A percentile compares a stretch with the other conserved stretches of the same genome.
Conservation (phyloP, 2,888 invertebrate species). For the Yponomeuta plumbellus region DNA sequence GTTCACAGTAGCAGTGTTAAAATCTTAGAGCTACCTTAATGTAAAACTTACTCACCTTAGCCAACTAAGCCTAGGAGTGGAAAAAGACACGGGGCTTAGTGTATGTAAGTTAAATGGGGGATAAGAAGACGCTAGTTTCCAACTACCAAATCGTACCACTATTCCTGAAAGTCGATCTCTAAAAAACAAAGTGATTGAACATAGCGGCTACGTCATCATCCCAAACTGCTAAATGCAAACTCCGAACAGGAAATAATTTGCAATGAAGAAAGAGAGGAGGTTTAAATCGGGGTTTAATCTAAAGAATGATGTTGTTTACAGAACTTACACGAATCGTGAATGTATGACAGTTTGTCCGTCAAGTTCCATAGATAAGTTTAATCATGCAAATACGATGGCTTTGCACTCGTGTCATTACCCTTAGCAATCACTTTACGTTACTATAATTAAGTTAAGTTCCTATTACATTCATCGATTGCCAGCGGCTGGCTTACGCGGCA, state of each 20-base stretch:
- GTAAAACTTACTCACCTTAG: neutral
- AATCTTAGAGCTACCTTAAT: neutral
- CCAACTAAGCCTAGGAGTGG: neutral
- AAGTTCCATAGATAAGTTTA: neutral
- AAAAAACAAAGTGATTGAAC: slow-evolving; percentile 51
- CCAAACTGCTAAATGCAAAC: slow-evolving; percentile 69
- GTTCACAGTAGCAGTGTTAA: neutral
- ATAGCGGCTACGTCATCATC: slow-evolving; percentile 72
- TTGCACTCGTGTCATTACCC: neutral
- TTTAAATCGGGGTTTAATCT: slow-evolving; percentile 64
- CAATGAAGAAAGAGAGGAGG: slow-evolving; percentile 46
- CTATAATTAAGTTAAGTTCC: slow-evolving; percentile 3
- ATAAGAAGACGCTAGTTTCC: slow-evolving; percentile 69
- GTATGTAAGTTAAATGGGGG: slow-evolving; percentile 51
- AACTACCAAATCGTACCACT: slow-evolving; percentile 62
- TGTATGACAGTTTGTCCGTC: slow-evolving; percentile 17
- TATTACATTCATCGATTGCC: neutral
- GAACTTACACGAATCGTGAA: slow-evolving; percentile 74
- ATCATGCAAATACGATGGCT: neutral
- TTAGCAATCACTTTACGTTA: neutral
- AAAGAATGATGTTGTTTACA: slow-evolving; percentile 41
- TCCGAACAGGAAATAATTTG: slow-evolving; percentile 65
- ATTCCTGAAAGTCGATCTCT: slow-evolving; percentile 66
- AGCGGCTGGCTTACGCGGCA: neutral
- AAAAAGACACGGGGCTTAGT: neutral